Evolutionary conservation across 2,888 invertebrate species (phyloP), one percentile per base, ranked within the genome.

Genomic region (Sinotaia quadrata): DNA sequence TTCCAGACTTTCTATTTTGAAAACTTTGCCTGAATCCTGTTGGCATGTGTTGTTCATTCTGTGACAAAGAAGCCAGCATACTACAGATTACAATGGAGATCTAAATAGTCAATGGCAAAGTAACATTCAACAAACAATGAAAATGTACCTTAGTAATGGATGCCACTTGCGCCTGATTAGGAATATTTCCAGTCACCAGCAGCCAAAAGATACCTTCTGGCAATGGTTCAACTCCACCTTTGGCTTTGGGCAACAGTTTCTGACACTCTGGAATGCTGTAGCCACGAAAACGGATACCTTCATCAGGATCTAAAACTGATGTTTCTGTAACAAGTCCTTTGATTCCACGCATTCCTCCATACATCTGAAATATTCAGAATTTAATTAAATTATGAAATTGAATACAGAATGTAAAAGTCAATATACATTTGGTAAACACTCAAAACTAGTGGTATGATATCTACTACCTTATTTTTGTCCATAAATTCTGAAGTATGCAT

Each of bases 171-270:
- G 91, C 92, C 27, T 94, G 92, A 61, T 91, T 94, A 59, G 96
- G 97, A 57, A 96, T 91, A 72, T 96, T 94, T 27, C 96, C 96
- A 76, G 97, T 97, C 80, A 94, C 91, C 75, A 97, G 90, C 60
- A 97, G 91, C 96, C 96, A 97, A 90, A 96, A 97, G n/a, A 96
- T 91, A 87, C 94, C 96, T 89, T 97, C 97, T 2, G 97, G 97
- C 44, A 96, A 90, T 7, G 96, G 96, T 87, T 97, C 95, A 36
- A 89, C 88, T 49, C 96, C 96, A 4, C 86, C 84, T 3, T 91
- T 88, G 12, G 94, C 95, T 86, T 94, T 94, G 0, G 96, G 96
- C 73, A 97, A 90, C 10, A 93, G 88, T 87, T 96, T 92, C 87
- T 96, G 95, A 88, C 95, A 95, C 88, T 97, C 95, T 37, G 96